Evolutionary conservation across 2,888 invertebrate genomes (phyloP).

Genomic region (Trypoxylon attenuatum): DNA sequence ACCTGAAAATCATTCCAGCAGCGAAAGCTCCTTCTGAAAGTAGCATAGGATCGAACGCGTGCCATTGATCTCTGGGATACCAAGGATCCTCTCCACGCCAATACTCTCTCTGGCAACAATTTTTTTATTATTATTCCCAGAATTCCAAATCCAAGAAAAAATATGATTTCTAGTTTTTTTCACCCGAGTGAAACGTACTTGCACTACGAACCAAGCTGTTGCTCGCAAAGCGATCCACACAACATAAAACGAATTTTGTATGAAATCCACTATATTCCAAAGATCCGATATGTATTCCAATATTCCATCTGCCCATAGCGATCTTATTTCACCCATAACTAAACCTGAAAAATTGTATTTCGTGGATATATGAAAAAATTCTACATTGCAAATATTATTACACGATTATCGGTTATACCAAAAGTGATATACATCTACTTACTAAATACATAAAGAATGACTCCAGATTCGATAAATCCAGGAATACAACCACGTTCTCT

Average conservation of each 20-base stretch:
- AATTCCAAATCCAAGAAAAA: too few species aligned
- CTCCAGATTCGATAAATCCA: constrained; percentile 87
- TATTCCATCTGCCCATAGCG: constrained; percentile 93
- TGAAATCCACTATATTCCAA: constrained; percentile 99
- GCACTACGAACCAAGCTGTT: constrained; percentile 91
- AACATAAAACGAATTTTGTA: constrained; percentile 96
- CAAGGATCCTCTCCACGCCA: constrained; percentile 84
- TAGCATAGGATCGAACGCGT: constrained; percentile 96
- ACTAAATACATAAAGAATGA: constrained; percentile 93
- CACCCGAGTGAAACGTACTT: constrained; percentile 78
- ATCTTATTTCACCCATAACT: constrained; percentile 94
- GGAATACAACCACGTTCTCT: constrained; percentile 87
- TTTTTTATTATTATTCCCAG: background rate
- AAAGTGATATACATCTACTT: too few species aligned
- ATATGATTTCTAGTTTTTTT: background rate
- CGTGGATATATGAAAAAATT: background rate
- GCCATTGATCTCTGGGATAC: constrained; percentile 93
- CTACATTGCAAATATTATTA: background rate
- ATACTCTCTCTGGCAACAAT: constrained; percentile 79
- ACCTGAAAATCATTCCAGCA: constrained; percentile 96
- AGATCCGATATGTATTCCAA: constrained; percentile 94
- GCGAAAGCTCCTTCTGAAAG: constrained; percentile 96
- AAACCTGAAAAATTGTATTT: constrained; percentile 80
- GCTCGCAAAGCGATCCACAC: constrained; percentile 93
- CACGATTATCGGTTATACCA: too few species aligned